Percentiles rank a stretch among this genome's conserved stretches.
Evolutionary conservation across 1,140 invertebrate species (phyloP).

Genomic region (Platyscapa corneri): DNA sequence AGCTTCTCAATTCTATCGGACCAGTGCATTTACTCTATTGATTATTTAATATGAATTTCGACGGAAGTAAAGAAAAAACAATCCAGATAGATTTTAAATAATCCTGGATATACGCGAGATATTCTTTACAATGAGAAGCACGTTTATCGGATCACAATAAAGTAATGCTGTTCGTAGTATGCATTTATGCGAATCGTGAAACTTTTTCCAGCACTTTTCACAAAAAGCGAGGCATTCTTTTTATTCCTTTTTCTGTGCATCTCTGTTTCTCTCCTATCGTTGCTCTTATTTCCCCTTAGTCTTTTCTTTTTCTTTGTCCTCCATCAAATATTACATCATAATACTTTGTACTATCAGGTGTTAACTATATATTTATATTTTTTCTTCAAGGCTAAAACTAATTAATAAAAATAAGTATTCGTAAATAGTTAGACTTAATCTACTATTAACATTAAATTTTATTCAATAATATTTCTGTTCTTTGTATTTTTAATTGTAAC

Average conservation of each 20-base stretch:
- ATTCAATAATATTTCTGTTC: no score
- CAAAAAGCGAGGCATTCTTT: neutral
- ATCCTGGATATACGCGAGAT: no score
- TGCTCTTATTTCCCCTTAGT: no score
- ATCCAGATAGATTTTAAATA: neutral
- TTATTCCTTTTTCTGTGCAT: neutral
- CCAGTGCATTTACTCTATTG: neutral
- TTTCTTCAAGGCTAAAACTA: no score
- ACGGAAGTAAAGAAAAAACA: neutral
- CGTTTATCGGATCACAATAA: neutral
- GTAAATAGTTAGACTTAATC: no score
- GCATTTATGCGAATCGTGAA: neutral
- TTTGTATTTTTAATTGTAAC: no score
- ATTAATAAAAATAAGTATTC: no score
- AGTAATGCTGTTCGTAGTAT: neutral
- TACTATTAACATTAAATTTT: no score
- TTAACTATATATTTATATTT: no score
- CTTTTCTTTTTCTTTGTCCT: neutral
- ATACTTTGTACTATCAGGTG: no score
- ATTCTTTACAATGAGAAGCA: neutral
- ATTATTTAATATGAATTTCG: neutral
- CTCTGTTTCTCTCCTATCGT: neutral
- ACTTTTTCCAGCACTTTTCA: neutral
- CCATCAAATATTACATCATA: no score
- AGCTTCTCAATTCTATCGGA: no score